Conservation (phyloP, 2,888 invertebrate genomes). For the Tetragonula carbonaria region DNA sequence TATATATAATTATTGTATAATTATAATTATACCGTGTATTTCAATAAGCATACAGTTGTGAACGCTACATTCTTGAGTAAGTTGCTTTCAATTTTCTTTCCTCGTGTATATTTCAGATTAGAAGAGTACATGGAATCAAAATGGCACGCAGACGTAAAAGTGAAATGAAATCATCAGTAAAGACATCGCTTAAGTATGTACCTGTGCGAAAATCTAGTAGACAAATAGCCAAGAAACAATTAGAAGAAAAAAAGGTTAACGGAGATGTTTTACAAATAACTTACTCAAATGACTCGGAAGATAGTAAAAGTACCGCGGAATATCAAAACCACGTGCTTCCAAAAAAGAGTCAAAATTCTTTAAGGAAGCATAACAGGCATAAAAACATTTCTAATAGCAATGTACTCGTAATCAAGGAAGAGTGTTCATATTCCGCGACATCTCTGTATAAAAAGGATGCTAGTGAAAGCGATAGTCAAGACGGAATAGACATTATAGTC, state of each 20-base stretch:
- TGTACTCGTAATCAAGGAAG: constrained; percentile 42
- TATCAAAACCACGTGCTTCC: constrained; percentile 56
- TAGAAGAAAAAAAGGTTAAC: constrained; percentile 77
- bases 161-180: constrained; percentile 76
- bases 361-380: constrained; percentile 66
- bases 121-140: constrained; percentile 65
- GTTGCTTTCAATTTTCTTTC: constrained; percentile 5
- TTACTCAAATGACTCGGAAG: constrained; percentile 69
- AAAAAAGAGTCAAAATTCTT: constrained; percentile 63
- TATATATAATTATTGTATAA: neutral
- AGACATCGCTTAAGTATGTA: constrained; percentile 72
- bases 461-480: constrained; percentile 76
- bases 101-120: constrained; percentile 60
- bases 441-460: constrained; percentile 64
- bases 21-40: neutral
- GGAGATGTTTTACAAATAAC: constrained; percentile 72
- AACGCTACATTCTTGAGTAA: neutral
- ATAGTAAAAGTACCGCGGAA: constrained; percentile 66
- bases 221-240: constrained; percentile 81
- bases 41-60: neutral
- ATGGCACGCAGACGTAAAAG: constrained; percentile 81
- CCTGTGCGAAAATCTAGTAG: constrained; percentile 81
- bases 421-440: constrained; percentile 40
- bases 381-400: constrained; percentile 55
- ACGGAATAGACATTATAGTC: constrained; percentile 65